Conservation (phyloP, 2,113 vertebrate genomes). For the Neotragus pygmaeus region DNA sequence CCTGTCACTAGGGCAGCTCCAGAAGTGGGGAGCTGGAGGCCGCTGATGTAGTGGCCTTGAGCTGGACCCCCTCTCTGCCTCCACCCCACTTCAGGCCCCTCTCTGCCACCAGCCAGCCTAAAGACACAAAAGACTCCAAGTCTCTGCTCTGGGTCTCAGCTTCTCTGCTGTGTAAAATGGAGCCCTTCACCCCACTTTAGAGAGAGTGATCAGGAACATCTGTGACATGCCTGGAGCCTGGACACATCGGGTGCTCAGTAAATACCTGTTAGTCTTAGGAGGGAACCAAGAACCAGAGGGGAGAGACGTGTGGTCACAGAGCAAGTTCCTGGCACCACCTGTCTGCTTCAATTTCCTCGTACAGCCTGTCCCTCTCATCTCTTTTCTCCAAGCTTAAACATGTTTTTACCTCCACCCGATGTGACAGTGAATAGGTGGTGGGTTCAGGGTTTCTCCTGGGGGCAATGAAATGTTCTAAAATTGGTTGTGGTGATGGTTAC, state of each 20-base stretch:
- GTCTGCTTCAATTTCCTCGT: background rate
- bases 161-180: background rate
- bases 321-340: background rate
- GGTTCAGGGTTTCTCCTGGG: background rate
- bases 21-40: background rate
- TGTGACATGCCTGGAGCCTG: background rate
- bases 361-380: background rate
- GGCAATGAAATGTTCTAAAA: background rate
- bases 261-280: background rate
- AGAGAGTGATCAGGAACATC: background rate
- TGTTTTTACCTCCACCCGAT: background rate
- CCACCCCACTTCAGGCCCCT: background rate
- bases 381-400: background rate
- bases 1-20: background rate
- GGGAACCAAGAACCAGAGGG: background rate
- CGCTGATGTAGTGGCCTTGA: background rate
- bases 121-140: background rate
- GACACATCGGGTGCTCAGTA: background rate
- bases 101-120: background rate
- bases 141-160: background rate
- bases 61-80: background rate
- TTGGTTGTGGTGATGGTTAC: background rate
- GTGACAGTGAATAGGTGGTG: background rate
- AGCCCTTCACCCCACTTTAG: background rate
- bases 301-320: background rate